These are phyloP conservation scores for Temnothorax rugatulus DNA, from an alignment of 2,888 invertebrate genomes.

Conservation along the genomic window DNA sequence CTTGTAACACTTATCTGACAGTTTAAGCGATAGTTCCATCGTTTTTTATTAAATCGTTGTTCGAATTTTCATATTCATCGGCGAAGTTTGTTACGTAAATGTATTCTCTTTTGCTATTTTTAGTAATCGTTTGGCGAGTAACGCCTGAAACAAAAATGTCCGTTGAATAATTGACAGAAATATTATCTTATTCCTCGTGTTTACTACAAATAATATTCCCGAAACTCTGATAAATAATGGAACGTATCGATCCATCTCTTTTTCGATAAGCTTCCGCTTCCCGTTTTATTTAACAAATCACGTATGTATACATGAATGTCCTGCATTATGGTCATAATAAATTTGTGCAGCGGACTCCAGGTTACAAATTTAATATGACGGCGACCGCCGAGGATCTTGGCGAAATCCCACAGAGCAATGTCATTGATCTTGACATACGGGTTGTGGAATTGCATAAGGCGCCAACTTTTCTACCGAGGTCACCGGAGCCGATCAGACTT, in stretches of 20 bases:
- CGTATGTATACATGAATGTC: background rate
- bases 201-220: background rate
- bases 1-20: conserved; percentile 1
- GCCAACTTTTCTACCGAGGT: conserved; percentile 90
- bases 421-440: conserved; percentile 93
- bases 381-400: conserved; percentile 94
- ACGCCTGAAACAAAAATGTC: background rate
- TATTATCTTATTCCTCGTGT: background rate
- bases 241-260: background rate
- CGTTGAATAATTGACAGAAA: background rate
- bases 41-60: background rate
- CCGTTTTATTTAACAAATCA: background rate
- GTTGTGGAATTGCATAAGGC: conserved; percentile 96
- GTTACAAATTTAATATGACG: conserved; percentile 90
- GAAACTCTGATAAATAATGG: background rate
- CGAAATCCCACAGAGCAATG: conserved; percentile 88
- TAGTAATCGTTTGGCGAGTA: background rate
- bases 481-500: conserved; percentile 89
- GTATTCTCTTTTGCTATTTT: background rate
- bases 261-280: background rate
- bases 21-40: background rate
- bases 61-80: conserved; percentile 11
- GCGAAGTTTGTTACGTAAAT: background rate
- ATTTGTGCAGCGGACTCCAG: conserved; percentile 88
- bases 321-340: background rate